Base-by-base conservation (phyloP, 2,113 vertebrate species). In the Cacatua alba region DNA sequence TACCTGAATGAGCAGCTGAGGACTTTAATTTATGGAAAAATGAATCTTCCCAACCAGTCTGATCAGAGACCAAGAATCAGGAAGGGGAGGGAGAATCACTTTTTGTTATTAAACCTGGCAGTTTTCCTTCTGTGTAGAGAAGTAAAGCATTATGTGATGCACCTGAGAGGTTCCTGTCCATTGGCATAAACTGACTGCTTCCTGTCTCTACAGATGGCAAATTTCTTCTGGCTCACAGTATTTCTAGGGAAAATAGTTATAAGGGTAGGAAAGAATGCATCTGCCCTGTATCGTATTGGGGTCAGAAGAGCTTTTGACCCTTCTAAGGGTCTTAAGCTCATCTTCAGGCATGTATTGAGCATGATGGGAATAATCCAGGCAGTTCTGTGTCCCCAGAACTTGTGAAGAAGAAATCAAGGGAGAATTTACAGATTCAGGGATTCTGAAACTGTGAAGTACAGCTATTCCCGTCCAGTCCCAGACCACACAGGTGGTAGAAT, bases 291-390 rank as follows among this genome's bases (percentile, higher is more conserved):
- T 39, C 3, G 1, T 39, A 4, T 1, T 16, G 7, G 35, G 19
- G 9, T 67, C 70, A 65, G 67, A 70, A 93, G 59, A 67, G 17
- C 41, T 82, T 79, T 55, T 79, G 51, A 71, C 43, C 13, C 29
- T 78, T 82, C 20, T 21, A 17, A 82, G 46, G 0, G 0, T 48
- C 26, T 76, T 91, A 48, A 0, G 17, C 5, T 12, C 19, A 17
- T 49, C 57, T 48, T 90, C 43, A 67, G 62, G 7, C n/a, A 29
- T 52, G 13, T 82, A 8, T 31, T 44, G 46, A 86, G 9, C 13
- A 6, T 29, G 24, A 19, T 52, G 43, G 25, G n/a, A 43, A 79
- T 75, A 51, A 70, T 26, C 15, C 20, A 11, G 28, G 31, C 21
- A 70, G 33, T 62, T 82, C 33, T 79, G 15, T 29, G 17, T 62